Base-by-base conservation (phyloP, 2,797 vertebrate genomes). In the Propithecus perrieri region DNA sequence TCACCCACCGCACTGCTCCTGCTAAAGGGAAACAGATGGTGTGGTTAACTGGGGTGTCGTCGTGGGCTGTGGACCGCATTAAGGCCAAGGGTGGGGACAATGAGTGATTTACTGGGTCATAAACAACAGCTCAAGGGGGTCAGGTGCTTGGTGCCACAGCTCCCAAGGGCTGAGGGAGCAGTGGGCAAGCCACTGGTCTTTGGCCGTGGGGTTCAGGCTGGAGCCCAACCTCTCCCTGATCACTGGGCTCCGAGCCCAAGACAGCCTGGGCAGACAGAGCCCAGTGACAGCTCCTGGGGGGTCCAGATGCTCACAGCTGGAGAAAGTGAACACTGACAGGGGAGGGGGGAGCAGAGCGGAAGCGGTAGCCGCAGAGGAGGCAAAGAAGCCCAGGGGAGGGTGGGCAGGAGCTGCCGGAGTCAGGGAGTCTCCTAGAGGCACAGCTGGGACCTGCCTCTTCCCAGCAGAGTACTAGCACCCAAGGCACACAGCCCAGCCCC, bases 1-100 rank as follows among this genome's bases (percentile, higher is more conserved):
- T 88, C 75, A 43, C 59, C 75, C 38, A 4, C 33, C 76, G 53
- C 65, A 20, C 65, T 41, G 46, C 46, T 74, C n/a, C 83, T 79
- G 55, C 95, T 94, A 95, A 98, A 85, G 59, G 57, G 43, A 97
- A 98, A 89, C 96, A 98, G 97, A 95, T 89, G 91, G 57, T 69
- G 33, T 67, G 76, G 83, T 94, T 94, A 93, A 93, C 22, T 91
- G 91, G 91, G 91, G 80, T 97, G 74, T 69, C 35, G 1, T 35
- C 50, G 86, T 7, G 4, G 79, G 87, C 57, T 93, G 86, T 79
- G 67, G 87, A 33, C 89, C 87, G 96, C 94, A 55, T 97, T 94
- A 97, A 91, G 89, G 63, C 72, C 28, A 13, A 30, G 65, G 63
- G 69, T 46, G 48, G 96, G 91, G 89, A 91, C 78, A 76, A 5